Base-by-base conservation (phyloP, 2,888 invertebrate species). In the Serrognathus titanus region DNA sequence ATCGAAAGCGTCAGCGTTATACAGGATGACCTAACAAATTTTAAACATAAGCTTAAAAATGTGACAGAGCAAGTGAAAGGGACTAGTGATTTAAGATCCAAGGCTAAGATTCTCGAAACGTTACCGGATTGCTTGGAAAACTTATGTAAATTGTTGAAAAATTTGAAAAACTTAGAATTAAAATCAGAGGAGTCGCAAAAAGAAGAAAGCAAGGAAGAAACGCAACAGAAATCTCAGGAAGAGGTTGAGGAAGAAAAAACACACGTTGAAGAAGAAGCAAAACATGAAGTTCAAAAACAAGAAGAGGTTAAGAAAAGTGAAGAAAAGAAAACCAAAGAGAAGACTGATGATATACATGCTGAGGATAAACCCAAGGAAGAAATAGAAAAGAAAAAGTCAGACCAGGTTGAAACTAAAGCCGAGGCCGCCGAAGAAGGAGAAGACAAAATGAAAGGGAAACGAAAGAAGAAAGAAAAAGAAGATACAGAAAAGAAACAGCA, bases 391-490 rank as follows among this genome's bases (percentile, higher is more conserved):
- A 62, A 56, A n/a, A 70, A 72, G 41, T 74, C 70, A 12, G 75
- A 75, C 57, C 73, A 73, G 55, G 73, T 72, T 16, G 65, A 66
- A 46, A 59, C 64, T 48, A 63, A 63, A 43, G 55, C 62, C 12
- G 52, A 57, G 53, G 51, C 48, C 20, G 31, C 48, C 7, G 10
- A 55, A 31, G 63, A 63, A 55, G 53, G 73, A 69, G 40, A 74
- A 70, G 53, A 64, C 47, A 54, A 52, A 56, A 57, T 8, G 9
- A 16, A 43, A 16, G 43, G 20, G 16, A 43, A 31, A 57, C 37
- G 38, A 74, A 43, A 54, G 16, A 55, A 45, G 60, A 60, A 57
- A 53, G 20, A 60, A 60, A 64, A 63, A 63, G 61, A 48, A 52
- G 66, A 66, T 56, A 61, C 49, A 43, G 58, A 59, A 49, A 54